phyloP scores from a whole-genome alignment of 2,113 vertebrate species.

The Sorex fumeus region DNA sequence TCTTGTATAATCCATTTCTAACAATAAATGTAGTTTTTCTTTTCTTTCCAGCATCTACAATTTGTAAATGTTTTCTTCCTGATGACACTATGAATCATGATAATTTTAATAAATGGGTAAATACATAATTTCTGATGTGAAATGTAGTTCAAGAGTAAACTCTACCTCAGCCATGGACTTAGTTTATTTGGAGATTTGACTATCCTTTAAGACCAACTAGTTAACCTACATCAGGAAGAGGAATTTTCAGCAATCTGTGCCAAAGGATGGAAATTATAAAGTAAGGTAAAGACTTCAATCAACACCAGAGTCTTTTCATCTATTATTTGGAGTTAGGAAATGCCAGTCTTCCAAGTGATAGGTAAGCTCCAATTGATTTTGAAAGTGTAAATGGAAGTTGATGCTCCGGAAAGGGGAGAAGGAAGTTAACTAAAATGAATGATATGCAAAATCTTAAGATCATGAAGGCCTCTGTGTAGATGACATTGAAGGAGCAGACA shows the following conservation, averaged over 20 bases:
- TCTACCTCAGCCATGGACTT: background rate
- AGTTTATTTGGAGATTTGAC: background rate
- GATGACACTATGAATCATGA: background rate
- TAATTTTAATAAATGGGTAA: background rate
- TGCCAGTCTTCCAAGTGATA: background rate
- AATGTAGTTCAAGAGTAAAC: background rate
- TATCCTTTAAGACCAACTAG: background rate
- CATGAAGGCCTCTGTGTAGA: background rate
- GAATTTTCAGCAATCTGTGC: background rate
- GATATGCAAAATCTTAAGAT: background rate
- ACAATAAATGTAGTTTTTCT: background rate
- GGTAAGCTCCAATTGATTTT: background rate
- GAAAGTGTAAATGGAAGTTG: background rate
- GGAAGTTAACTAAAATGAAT: background rate
- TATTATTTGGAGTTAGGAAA: background rate
- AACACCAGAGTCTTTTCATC: background rate
- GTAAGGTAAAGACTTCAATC: background rate
- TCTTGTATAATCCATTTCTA: background rate
- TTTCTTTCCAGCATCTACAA: background rate
- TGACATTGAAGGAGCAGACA: background rate
- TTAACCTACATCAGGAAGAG: background rate
- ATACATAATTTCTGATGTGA: background rate
- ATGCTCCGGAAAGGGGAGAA: background rate
- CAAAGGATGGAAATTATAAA: background rate
- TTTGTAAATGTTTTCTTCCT: conserved; percentile 18